phyloP scores from a whole-genome alignment of 2,888 invertebrate genomes.

The Glaucopsyche alexis region DNA sequence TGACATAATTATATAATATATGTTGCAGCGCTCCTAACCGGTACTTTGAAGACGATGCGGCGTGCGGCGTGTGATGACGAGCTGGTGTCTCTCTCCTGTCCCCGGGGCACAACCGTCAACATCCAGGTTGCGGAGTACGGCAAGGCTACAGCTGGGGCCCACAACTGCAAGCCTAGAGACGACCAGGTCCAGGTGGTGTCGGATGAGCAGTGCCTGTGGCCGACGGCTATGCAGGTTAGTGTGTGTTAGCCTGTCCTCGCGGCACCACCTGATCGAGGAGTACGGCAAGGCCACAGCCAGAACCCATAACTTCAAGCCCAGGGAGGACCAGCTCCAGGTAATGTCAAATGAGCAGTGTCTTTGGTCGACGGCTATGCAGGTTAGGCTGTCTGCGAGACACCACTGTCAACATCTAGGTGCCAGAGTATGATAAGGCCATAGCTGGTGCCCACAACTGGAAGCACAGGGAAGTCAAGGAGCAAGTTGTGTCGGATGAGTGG shows the following conservation, averaged over 20 bases:
- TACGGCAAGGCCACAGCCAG: conserved; percentile 84
- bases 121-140: conserved; percentile 94
- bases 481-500: conserved; percentile 73
- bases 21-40: conserved; percentile 88
- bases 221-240: conserved; percentile 83
- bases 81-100: conserved; percentile 90
- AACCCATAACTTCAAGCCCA: conserved; percentile 57
- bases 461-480: conserved; percentile 45
- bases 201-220: conserved; percentile 81
- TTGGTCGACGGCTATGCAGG: too few relatives aligned
- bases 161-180: conserved; percentile 53
- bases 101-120: conserved; percentile 94
- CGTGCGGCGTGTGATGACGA: conserved; percentile 94
- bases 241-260: too few relatives aligned
- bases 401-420: conserved; percentile 91
- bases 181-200: conserved; percentile 49
- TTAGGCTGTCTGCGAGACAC: conserved; percentile 96
- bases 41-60: conserved; percentile 92
- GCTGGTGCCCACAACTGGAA: conserved; percentile 61
- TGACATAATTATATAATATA: too few relatives aligned
- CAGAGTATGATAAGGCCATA: conserved; percentile 88
- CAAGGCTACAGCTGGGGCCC: conserved; percentile 72
- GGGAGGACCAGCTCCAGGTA: conserved; percentile 42
- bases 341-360: conserved; percentile 80
- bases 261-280: too few relatives aligned